Evolutionary conservation across 2,888 invertebrate genomes (phyloP).

Genomic region (Hyles lineata): DNA sequence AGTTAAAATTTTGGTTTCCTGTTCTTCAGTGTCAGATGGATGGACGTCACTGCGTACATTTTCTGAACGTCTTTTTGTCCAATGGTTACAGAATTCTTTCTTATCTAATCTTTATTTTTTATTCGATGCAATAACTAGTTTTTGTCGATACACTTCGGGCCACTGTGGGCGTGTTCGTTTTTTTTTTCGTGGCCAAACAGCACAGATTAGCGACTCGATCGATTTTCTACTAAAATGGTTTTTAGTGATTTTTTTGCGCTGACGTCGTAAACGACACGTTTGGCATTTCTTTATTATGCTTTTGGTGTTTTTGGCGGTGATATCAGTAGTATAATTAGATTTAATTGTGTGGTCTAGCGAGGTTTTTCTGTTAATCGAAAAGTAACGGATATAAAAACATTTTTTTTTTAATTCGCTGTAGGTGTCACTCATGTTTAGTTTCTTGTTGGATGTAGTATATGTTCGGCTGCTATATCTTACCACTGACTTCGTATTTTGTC

Average conservation of each 20-base stretch:
- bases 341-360: background rate
- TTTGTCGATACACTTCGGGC: slow-evolving; percentile 29
- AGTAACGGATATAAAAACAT: background rate
- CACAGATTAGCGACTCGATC: slow-evolving; percentile 9
- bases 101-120: slow-evolving; percentile 32
- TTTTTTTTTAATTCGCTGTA: too few species aligned
- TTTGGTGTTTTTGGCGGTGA: background rate
- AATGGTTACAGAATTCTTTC: slow-evolving; percentile 38
- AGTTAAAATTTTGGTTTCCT: too few species aligned
- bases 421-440: too few species aligned
- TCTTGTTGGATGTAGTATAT: too few species aligned
- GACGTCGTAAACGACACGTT: slow-evolving; percentile 12
- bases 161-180: slow-evolving; percentile 19
- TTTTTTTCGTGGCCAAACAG: slow-evolving; percentile 12
- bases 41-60: background rate
- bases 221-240: slow-evolving; percentile 9
- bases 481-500: too few species aligned
- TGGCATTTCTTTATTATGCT: slow-evolving; percentile 2
- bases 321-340: background rate
- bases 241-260: background rate
- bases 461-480: too few species aligned
- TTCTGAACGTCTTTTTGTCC: background rate
- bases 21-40: too few species aligned
- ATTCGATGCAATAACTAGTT: slow-evolving; percentile 1
- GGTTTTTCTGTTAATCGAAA: background rate